These are phyloP conservation scores for Sisor rabdophorus DNA, from an alignment of 2,113 vertebrate species.

Conservation along the genomic window DNA sequence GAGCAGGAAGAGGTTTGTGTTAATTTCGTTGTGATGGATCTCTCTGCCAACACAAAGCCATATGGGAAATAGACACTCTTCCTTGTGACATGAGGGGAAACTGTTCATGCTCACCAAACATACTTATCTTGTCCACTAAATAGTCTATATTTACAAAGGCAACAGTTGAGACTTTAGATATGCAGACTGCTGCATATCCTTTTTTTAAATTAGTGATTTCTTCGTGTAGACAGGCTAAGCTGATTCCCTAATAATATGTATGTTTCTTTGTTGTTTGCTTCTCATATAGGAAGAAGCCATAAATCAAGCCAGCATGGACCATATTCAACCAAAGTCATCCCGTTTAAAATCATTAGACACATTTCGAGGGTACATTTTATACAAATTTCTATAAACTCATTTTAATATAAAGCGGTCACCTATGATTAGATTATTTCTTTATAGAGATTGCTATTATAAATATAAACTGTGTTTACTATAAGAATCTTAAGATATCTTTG, in stretches of 20 bases:
- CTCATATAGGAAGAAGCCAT: slow-evolving; percentile 30
- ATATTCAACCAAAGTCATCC: slow-evolving; percentile 48
- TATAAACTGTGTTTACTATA: slow-evolving; percentile 56
- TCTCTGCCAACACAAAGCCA: slow-evolving; percentile 41
- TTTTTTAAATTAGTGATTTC: not conserved
- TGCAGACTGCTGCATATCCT: not conserved
- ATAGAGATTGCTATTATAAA: slow-evolving; percentile 34
- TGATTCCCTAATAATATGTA: not conserved
- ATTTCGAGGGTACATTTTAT: slow-evolving; percentile 66
- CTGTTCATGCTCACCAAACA: slow-evolving; percentile 27
- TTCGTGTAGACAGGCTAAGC: not conserved
- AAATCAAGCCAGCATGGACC: slow-evolving; percentile 16
- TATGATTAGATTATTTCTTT: not conserved
- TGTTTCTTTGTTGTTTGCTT: slow-evolving; percentile 1
- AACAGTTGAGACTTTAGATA: not conserved
- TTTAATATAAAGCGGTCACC: not conserved
- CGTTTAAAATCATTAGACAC: slow-evolving; percentile 65
- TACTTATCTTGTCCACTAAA: slow-evolving; percentile 4
- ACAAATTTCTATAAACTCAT: slow-evolving; percentile 28
- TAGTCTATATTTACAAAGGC: slow-evolving; percentile 17
- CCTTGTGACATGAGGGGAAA: slow-evolving; percentile 41
- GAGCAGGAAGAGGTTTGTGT: slow-evolving; percentile 48
- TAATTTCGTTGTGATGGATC: slow-evolving; percentile 51
- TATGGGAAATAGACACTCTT: slow-evolving; percentile 45
- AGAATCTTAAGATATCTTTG: slow-evolving; percentile 48